These are phyloP conservation scores for Liodrosophila aerea DNA, from an alignment of 2,888 invertebrate species.

Conservation along the genomic window DNA sequence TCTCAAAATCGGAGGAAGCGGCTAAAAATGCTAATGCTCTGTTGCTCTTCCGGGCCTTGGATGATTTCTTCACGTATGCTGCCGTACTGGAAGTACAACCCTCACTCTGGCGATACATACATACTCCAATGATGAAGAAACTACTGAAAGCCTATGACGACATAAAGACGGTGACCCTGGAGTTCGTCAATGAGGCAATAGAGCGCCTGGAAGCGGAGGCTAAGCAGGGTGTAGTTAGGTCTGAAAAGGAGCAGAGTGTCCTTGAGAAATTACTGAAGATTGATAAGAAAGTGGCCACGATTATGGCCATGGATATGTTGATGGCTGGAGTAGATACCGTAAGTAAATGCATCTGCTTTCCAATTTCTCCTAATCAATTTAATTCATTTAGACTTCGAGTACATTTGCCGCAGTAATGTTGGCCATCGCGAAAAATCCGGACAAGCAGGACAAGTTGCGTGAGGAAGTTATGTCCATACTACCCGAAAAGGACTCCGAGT, in stretches of 20 bases:
- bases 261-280: conserved; percentile 86
- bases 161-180: conserved; percentile 62
- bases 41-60: conserved; percentile 52
- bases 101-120: conserved; percentile 55
- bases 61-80: conserved; percentile 40
- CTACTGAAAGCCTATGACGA: conserved; percentile 63
- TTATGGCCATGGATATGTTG: conserved; percentile 88
- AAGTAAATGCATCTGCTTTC: conserved; percentile 20
- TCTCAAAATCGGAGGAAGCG: conserved; percentile 38
- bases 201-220: conserved; percentile 56
- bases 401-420: conserved; percentile 62
- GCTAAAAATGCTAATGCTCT: conserved; percentile 43
- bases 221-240: conserved; percentile 47
- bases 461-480: conserved; percentile 84
- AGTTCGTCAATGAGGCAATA: conserved; percentile 79
- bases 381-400: conserved; percentile 64
- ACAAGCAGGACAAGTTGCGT: conserved; percentile 86
- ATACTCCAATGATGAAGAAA: conserved; percentile 48
- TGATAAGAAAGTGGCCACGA: conserved; percentile 85
- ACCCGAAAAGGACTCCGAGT: conserved; percentile 81
- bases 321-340: conserved; percentile 89
- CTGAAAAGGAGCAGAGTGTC: conserved; percentile 83
- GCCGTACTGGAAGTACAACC: conserved; percentile 52
- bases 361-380: neutral
- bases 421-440: conserved; percentile 85